Evolutionary conservation across 1,140 invertebrate genomes (phyloP), one percentile per base, ranked within the genome.

Genomic region (Drosophila virilis): DNA sequence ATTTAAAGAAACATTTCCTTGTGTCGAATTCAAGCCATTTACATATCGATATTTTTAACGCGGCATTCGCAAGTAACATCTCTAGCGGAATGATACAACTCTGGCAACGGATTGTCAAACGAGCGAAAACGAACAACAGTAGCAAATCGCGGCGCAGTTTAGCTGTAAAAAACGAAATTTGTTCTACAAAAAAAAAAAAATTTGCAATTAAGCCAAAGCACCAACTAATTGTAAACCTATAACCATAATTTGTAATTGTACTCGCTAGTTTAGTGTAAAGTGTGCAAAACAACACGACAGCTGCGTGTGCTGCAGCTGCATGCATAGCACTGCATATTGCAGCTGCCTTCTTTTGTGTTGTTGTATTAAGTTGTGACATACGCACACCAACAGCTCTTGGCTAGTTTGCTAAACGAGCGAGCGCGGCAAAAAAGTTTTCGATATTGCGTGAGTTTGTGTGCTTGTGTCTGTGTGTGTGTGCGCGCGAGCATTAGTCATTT

Each of bases 401-500:
- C 40, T 60, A 74, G 71, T 68, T 74, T 68, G 12, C 12, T 68
- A 50, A 67, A 64, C 57, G 50, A 66, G 71, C 57, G 50, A 66
- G 71, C 71, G 71, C 71, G 71, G 65, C 71, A 74, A 74, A 73
- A 58, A 69, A 60, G 17, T 46, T 74, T 48, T 60, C 57, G 50
- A 45, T 68, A 60, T 35, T 59, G 67, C 45, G 28, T 46, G 46
- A 48, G 43, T 51, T 42, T 59, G 52, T 76, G 79, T 50, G 74
- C 17, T 17, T 46, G 46, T 52, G 43, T 51, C 13, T 46, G 42
- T 52, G 43, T 51, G 46, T 59, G 52, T 76, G 79, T 50, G 74
- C 62, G 80, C 22, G 33, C 59, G 38, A 64, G 68, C 61, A 86
- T 85, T 85, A 85, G 81, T 85, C 82, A 85, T 77, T 71, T 77